phyloP scores from a whole-genome alignment of 2,888 invertebrate genomes.

The Dromius quadrimaculatus region DNA sequence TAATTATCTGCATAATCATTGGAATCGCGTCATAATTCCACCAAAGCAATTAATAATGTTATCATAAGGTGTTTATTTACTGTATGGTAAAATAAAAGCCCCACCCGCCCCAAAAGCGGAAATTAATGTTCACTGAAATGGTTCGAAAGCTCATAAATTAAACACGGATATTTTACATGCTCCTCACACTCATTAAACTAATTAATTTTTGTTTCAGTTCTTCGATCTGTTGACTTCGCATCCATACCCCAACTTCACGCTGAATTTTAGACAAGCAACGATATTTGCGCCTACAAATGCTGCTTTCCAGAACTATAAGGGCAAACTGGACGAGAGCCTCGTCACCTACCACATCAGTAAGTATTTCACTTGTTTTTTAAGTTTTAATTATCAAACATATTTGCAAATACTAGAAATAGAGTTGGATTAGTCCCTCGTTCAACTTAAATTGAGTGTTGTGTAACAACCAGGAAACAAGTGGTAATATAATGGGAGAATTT shows the following conservation, averaged over 20 bases:
- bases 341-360: conserved; percentile 89
- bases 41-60: conserved; percentile 35
- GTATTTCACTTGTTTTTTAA: conserved; percentile 62
- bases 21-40: conserved; percentile 23
- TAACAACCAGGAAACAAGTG: no score
- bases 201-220: conserved; percentile 76
- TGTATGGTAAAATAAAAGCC: conserved; percentile 18
- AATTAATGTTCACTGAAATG: conserved; percentile 39
- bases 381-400: no score
- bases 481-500: no score
- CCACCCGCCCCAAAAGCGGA: conserved; percentile 24
- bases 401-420: no score
- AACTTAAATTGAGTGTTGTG: no score
- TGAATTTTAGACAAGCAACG: conserved; percentile 83
- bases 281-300: conserved; percentile 90
- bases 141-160: conserved; percentile 34
- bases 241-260: conserved; percentile 78
- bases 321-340: conserved; percentile 70
- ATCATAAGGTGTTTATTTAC: conserved; percentile 33
- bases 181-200: conserved; percentile 26
- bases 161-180: neutral
- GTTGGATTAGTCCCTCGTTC: no score
- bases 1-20: conserved; percentile 38
- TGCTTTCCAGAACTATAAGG: conserved; percentile 82
- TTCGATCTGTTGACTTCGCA: conserved; percentile 80